These are phyloP conservation scores for Fabriciana adippe DNA, from an alignment of 2,888 invertebrate species.

Conservation along the genomic window DNA sequence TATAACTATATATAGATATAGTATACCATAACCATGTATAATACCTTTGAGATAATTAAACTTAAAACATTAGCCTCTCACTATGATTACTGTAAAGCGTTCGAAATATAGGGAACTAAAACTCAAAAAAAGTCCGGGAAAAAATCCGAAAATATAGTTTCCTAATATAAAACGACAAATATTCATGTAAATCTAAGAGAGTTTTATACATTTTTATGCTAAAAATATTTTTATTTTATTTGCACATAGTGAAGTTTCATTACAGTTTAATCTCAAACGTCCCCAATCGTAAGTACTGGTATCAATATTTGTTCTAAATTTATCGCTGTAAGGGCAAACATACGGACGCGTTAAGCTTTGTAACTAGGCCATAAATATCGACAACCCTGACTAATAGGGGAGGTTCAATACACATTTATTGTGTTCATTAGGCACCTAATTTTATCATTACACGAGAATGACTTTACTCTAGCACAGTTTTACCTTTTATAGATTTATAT, in stretches of 20 bases:
- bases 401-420: slow-evolving; percentile 10
- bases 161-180: too few species aligned
- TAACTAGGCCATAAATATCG: slow-evolving; percentile 68
- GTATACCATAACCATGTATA: too few species aligned
- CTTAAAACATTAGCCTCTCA: too few species aligned
- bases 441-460: slow-evolving; percentile 3
- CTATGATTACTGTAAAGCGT: too few species aligned
- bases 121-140: too few species aligned
- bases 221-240: too few species aligned
- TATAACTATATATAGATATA: too few species aligned
- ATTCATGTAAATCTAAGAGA: too few species aligned
- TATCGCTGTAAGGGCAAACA: slow-evolving; percentile 58
- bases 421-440: slow-evolving; percentile 12
- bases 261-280: not conserved
- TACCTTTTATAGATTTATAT: not conserved
- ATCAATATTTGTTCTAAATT: slow-evolving; percentile 55
- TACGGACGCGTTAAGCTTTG: slow-evolving; percentile 63
- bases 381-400: slow-evolving; percentile 60
- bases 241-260: not conserved
- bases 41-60: too few species aligned
- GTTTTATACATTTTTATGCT: too few species aligned
- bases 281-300: slow-evolving; percentile 22
- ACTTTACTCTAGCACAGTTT: not conserved
- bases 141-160: too few species aligned
- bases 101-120: too few species aligned